Percentiles rank a stretch among this genome's conserved stretches.
phyloP scores from a whole-genome alignment of 92 coral and sea anemone species.

The Montipora capitata region DNA sequence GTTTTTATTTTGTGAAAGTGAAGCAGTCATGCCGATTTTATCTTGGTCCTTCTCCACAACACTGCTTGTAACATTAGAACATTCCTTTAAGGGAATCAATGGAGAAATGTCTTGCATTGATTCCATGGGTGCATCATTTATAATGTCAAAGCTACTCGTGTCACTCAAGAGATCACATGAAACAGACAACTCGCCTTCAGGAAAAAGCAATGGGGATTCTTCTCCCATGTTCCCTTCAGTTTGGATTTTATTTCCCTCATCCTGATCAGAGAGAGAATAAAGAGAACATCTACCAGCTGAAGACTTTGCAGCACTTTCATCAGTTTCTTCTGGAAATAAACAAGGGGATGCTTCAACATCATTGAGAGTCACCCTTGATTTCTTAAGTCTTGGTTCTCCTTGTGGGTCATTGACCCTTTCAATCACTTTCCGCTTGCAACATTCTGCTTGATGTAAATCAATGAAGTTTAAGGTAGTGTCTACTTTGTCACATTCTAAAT shows the following conservation, averaged over 20 bases:
- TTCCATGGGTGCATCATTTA: neutral
- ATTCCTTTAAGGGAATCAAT: neutral
- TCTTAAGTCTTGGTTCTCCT: conserved; percentile 1
- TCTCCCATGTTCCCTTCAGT: neutral
- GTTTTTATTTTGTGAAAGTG: too few relatives aligned
- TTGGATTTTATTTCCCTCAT: neutral
- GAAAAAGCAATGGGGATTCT: neutral
- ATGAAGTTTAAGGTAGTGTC: neutral
- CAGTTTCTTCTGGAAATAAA: conserved; percentile 20
- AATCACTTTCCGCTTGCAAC: neutral
- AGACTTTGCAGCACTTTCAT: neutral
- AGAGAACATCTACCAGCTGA: neutral
- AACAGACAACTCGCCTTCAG: neutral
- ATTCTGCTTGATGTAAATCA: neutral
- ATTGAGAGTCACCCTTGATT: neutral
- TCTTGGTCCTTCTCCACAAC: neutral
- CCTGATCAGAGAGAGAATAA: neutral
- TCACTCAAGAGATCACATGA: neutral
- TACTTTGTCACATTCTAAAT: neutral
- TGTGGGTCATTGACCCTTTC: neutral
- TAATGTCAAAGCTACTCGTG: neutral
- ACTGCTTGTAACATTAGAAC: neutral
- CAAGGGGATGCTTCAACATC: conserved; percentile 16
- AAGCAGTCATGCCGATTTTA: neutral
- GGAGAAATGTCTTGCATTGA: neutral